Percentiles rank a stretch among this genome's conserved stretches.
Evolutionary conservation across 2,113 vertebrate genomes (phyloP).

Genomic region (Poeciliopsis occidentalis): DNA sequence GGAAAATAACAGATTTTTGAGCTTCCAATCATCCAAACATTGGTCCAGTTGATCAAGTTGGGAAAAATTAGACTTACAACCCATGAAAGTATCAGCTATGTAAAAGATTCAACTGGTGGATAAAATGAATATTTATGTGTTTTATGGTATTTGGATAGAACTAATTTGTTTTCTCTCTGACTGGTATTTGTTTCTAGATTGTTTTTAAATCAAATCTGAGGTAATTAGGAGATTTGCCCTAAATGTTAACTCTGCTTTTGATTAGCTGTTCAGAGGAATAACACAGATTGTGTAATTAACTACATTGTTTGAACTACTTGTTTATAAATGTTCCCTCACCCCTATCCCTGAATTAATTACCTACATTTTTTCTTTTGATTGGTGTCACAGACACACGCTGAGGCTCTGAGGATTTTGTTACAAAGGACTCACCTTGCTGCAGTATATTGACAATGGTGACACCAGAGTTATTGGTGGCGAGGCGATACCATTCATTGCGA

Average conservation of each 20-base stretch:
- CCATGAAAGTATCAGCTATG: no score
- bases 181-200: background rate
- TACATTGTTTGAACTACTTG: background rate
- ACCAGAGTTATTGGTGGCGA: conserved; percentile 90
- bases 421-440: conserved; percentile 81
- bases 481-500: conserved; percentile 89
- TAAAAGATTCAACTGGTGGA: no score
- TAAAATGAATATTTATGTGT: no score
- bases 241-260: background rate
- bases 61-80: no score
- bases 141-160: background rate
- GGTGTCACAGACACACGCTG: background rate
- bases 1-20: background rate
- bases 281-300: background rate
- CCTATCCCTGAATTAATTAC: background rate
- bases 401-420: background rate
- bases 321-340: background rate
- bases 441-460: conserved; percentile 85
- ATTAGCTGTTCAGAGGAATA: background rate
- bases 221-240: background rate
- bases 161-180: background rate
- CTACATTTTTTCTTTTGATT: background rate
- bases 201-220: background rate
- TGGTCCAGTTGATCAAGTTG: no score
- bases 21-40: no score